Conservation (phyloP, 1,140 invertebrate species). For the Bombus sibiricus region DNA sequence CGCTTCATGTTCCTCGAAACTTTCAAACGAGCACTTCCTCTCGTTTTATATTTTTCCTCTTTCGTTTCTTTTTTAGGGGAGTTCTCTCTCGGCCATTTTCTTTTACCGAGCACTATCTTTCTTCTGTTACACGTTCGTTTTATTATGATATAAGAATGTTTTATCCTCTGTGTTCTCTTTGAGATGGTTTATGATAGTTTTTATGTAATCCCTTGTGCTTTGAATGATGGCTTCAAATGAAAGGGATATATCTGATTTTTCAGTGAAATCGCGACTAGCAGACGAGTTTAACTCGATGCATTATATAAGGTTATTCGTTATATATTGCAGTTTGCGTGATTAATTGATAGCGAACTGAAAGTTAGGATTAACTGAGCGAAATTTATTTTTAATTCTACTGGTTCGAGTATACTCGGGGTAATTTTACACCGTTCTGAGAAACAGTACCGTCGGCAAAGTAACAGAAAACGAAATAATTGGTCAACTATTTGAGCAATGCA, state of each 20-base stretch:
- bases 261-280: no score
- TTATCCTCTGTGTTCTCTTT: neutral
- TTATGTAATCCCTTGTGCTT: neutral
- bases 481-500: slow-evolving; percentile 58
- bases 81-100: neutral
- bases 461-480: slow-evolving; percentile 62
- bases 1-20: slow-evolving; percentile 23
- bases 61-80: neutral
- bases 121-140: neutral
- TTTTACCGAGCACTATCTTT: neutral
- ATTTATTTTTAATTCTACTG: neutral
- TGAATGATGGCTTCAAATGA: neutral
- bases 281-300: no score
- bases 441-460: slow-evolving; percentile 13
- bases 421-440: neutral
- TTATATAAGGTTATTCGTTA: no score
- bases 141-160: neutral
- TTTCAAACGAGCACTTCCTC: slow-evolving; percentile 12
- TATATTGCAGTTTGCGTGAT: neutral
- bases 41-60: neutral
- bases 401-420: no score
- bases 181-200: no score
- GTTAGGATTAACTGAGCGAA: neutral
- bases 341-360: neutral
- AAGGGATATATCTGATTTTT: neutral